Conservation (phyloP, 2,888 invertebrate species). For the Clivina fossor region DNA sequence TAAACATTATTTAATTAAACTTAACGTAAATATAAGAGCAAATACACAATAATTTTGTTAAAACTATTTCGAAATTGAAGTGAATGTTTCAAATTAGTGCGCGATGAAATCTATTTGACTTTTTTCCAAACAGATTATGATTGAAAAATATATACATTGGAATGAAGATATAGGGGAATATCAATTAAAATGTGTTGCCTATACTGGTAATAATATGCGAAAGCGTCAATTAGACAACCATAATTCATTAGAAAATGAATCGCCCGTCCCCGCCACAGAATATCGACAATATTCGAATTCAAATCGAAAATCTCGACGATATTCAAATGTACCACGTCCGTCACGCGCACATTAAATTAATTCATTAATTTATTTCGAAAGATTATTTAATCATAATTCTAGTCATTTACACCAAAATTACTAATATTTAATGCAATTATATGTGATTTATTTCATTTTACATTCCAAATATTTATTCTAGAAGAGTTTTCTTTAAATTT, state of each 20-base stretch:
- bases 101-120: constrained; percentile 41
- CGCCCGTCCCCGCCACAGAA: neutral
- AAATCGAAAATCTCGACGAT: constrained; percentile 34
- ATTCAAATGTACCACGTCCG: constrained; percentile 44
- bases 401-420: too few relatives aligned
- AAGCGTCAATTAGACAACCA: constrained; percentile 60
- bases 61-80: too few relatives aligned
- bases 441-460: constrained; percentile 8
- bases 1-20: too few relatives aligned
- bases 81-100: too few relatives aligned
- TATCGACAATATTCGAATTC: constrained; percentile 17
- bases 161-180: constrained; percentile 99
- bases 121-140: constrained; percentile 83
- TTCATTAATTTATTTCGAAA: too few relatives aligned
- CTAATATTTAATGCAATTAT: constrained; percentile 16
- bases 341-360: constrained; percentile 29
- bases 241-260: constrained; percentile 49
- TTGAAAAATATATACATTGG: constrained; percentile 92
- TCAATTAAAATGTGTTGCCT: constrained; percentile 97
- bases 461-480: too few relatives aligned
- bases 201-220: constrained; percentile 98
- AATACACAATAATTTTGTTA: too few relatives aligned
- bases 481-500: too few relatives aligned
- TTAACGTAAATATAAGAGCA: too few relatives aligned
- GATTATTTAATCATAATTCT: neutral